Evolutionary conservation across 2,888 invertebrate species (phyloP), one percentile per base, ranked within the genome.

Genomic region (Caenorhabditis becei): DNA sequence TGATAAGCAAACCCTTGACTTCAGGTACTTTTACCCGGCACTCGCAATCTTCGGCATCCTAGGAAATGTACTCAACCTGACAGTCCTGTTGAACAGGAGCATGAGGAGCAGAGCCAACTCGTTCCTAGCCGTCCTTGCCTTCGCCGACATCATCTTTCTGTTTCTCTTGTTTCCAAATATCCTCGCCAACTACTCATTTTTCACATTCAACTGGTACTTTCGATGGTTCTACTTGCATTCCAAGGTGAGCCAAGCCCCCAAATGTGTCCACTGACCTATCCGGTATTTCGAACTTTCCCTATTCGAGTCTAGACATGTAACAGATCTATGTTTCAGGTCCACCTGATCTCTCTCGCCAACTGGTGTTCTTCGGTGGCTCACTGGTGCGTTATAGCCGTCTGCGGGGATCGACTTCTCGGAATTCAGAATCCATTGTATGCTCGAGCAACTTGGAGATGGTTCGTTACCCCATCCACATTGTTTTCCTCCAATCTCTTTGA

Each of bases 311-410:
- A 32, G 1, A 41, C 10, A 32, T 32, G 32, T 10, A 32, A 32
- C 35, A 49, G 16, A 47, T 58, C 23, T 26, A 20, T 23, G n/a
- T 71, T 78, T 35, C 67, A 84, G 82, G 80, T 80, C 10, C 89
- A 90, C 62, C 63, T 90, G 51, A 83, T 89, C n/a, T 82, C 89
- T 0, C 78, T 91, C 7, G 89, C 90, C 35, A 90, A 90, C 75
- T 90, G 90, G 90, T 88, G 88, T 35, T 91, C 90, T n/a, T 88
- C 88, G 14, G 89, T 90, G 32, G 90, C 90, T 44, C 90, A 91
- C 71, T 91, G 89, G 89, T 88, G 88, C 75, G 89, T 90, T 24
- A 90, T 90, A 18, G 88, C 89, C n/a, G 90, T 90, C 51, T 91
- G 89, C 44, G 84, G 88, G 0, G 90, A 90, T 59, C 86, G 90